Conservation (phyloP, 2,888 invertebrate species). For the Plagodis dolabraria region DNA sequence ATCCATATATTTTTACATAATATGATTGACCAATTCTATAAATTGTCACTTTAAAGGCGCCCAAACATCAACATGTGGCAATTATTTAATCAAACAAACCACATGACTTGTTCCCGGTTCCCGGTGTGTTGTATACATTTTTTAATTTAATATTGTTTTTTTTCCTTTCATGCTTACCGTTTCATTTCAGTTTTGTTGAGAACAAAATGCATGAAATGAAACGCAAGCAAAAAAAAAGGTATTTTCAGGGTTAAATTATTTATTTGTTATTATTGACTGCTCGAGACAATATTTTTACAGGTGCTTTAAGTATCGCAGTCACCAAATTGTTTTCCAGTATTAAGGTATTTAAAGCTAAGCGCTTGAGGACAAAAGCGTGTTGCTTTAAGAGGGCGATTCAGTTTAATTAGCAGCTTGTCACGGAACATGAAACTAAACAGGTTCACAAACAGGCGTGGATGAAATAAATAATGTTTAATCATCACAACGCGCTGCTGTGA, state of each 20-base stretch:
- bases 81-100: constrained; percentile 3
- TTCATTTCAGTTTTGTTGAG: constrained; percentile 18
- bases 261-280: constrained; percentile 2
- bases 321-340: not conserved
- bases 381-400: too few species aligned
- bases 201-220: constrained; percentile 13
- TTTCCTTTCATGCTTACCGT: constrained; percentile 21
- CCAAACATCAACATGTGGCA: constrained; percentile 2
- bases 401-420: too few species aligned
- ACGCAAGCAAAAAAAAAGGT: constrained; percentile 17
- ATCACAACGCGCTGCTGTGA: too few species aligned
- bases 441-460: too few species aligned
- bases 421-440: too few species aligned
- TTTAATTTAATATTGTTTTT: constrained; percentile 8
- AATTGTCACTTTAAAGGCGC: not conserved
- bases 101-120: constrained; percentile 3
- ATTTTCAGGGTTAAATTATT: constrained; percentile 9
- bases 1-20: too few species aligned
- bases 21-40: too few species aligned
- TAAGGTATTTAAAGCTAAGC: too few species aligned
- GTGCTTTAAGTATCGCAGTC: not conserved
- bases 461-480: too few species aligned
- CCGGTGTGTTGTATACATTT: not conserved
- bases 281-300: not conserved
- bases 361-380: too few species aligned